Base-by-base conservation (phyloP, 2,113 vertebrate genomes). In the Aphelocoma coerulescens region DNA sequence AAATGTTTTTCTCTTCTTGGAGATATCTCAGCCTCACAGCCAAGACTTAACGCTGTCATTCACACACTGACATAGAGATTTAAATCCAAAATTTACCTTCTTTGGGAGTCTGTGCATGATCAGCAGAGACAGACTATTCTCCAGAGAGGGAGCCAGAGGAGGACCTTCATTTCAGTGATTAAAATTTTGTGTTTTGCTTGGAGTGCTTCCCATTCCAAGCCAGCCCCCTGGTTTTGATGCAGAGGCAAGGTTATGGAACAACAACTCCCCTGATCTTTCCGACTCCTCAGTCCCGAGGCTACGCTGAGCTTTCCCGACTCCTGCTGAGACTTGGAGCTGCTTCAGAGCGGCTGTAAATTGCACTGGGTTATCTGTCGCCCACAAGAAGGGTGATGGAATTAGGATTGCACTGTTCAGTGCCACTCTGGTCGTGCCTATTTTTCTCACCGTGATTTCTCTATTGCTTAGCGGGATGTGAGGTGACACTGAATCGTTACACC, bases 241-340 rank as follows among this genome's bases (percentile, higher is more conserved):
- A 71, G 58, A 76, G 71, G 65, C 68, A 85, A 91, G 91, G 85
- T 75, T 91, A 88, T 17, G 88, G 92, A 91, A 85, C 83, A 28
- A 58, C 77, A 61, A 13, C 49, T 73, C 54, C 75, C n/a, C 75
- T 35, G 85, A 74, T 88, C 75, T 69, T 82, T 18, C 49, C 0
- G 10, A 57, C 54, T 66, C 12, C 87, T 68, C 27, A 5, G 77
- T 88, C 85, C 85, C 8, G 2, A 80, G 67, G 85, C 72, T 28
- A 30, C 46, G 10, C 68, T 30, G 84, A 96, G 80, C 83, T 62
- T 84, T n/a, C 65, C 75, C 8, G n/a, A 33, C 88, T 88, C 92
- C 94, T 88, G 78, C 88, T 78, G 94, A 88, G 95, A 91, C 33
- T 89, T 94, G 92, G 90, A 97, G 85, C 85, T 1, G 5, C 91